phyloP scores from a whole-genome alignment of 2,113 vertebrate genomes.

The Anser cygnoides region DNA sequence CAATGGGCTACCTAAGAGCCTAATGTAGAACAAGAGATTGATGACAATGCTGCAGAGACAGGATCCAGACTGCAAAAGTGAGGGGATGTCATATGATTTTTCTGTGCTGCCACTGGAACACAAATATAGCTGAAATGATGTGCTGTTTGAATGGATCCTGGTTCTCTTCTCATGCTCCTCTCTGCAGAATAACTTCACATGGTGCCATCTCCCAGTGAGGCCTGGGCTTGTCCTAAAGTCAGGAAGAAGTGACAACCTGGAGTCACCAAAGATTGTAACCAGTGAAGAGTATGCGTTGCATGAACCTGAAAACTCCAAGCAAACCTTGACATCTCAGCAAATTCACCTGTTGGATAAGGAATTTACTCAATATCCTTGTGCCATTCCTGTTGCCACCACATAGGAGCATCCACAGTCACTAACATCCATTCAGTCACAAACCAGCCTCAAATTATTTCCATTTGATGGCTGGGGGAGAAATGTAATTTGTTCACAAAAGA shows the following conservation, averaged over 20 bases:
- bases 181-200: background rate
- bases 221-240: background rate
- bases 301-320: background rate
- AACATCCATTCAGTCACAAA: background rate
- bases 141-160: background rate
- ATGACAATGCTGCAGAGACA: constrained; percentile 44
- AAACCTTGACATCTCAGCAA: background rate
- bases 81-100: background rate
- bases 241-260: background rate
- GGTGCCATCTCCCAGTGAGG: background rate
- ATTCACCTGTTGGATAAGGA: fast-evolving
- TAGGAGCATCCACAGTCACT: background rate
- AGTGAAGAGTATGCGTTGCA: background rate
- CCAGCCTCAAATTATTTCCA: background rate
- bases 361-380: background rate
- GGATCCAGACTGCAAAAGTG: constrained; percentile 30
- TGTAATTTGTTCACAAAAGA: background rate
- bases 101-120: background rate
- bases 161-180: background rate
- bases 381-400: background rate
- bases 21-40: constrained; percentile 38
- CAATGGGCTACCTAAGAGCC: constrained; percentile 31
- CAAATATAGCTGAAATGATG: background rate
- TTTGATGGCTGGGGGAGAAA: background rate
- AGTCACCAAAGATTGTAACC: background rate